Evolutionary conservation across 2,113 vertebrate genomes (phyloP).

Genomic region (Grallaria varia): DNA sequence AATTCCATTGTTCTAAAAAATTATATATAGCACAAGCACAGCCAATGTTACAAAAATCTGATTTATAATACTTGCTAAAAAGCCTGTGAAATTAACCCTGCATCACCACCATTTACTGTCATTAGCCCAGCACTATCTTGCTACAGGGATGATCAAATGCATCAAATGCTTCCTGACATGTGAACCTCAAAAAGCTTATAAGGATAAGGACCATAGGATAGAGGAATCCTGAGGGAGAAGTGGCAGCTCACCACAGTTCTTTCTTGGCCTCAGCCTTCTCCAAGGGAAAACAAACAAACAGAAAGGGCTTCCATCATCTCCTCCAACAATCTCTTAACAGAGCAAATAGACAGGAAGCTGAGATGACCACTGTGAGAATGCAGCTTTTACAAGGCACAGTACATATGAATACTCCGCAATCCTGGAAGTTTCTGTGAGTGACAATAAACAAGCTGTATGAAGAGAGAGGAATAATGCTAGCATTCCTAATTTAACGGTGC

Average conservation of each 20-base stretch:
- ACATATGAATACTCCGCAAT: neutral
- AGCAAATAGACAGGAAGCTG: neutral
- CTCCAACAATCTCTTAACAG: neutral
- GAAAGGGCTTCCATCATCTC: neutral
- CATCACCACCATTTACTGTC: neutral
- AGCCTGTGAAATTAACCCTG: constrained; percentile 3
- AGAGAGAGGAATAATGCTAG: neutral
- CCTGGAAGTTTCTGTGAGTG: neutral
- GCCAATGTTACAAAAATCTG: neutral
- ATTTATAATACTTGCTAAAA: neutral
- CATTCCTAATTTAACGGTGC: neutral
- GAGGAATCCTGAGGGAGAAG: neutral
- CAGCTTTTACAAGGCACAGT: neutral
- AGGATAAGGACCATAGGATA: neutral
- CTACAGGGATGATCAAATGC: neutral
- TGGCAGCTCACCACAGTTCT: neutral
- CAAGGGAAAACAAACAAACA: neutral
- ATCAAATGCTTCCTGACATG: neutral
- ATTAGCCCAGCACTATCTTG: neutral
- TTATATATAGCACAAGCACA: neutral
- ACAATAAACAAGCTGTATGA: neutral
- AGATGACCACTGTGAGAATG: neutral
- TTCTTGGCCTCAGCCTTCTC: neutral
- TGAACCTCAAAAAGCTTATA: neutral
- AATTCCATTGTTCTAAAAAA: neutral